Evolutionary conservation across 2,113 vertebrate genomes (phyloP).

Genomic region (Ciconia stormi): DNA sequence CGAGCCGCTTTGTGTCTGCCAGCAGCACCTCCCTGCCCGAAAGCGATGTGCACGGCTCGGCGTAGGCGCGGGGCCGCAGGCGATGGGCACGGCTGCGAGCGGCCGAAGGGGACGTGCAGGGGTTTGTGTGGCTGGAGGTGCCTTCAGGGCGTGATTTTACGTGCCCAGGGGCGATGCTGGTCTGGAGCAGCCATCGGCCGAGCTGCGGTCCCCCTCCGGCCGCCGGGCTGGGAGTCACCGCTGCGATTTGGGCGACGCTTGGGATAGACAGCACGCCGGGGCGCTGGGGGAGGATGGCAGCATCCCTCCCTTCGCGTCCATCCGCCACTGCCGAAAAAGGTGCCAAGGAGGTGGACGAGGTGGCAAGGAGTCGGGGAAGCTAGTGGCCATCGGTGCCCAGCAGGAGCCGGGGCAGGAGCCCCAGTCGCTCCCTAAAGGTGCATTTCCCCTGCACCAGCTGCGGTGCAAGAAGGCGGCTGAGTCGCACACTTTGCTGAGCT

Average conservation of each 20-base stretch:
- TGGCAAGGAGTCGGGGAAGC: neutral
- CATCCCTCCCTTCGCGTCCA: rapidly evolving
- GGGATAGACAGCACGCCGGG: rapidly evolving
- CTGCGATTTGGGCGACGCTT: rapidly evolving
- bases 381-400: rapidly evolving
- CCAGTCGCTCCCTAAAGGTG: neutral
- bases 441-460: neutral
- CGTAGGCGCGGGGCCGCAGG: neutral
- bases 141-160: neutral
- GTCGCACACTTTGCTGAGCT: neutral
- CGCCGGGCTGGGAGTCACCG: rapidly evolving
- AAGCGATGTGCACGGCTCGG: rapidly evolving
- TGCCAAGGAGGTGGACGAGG: neutral
- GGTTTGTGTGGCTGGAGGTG: neutral
- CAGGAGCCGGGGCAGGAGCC: neutral
- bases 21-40: neutral
- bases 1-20: rapidly evolving
- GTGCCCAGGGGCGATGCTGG: neutral
- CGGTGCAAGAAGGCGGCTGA: rapidly evolving
- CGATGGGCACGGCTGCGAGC: rapidly evolving
- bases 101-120: rapidly evolving
- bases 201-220: rapidly evolving
- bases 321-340: neutral
- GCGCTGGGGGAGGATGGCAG: neutral
- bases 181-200: rapidly evolving